phyloP scores from a whole-genome alignment of 2,888 invertebrate species.

The Tiliacea citrago region DNA sequence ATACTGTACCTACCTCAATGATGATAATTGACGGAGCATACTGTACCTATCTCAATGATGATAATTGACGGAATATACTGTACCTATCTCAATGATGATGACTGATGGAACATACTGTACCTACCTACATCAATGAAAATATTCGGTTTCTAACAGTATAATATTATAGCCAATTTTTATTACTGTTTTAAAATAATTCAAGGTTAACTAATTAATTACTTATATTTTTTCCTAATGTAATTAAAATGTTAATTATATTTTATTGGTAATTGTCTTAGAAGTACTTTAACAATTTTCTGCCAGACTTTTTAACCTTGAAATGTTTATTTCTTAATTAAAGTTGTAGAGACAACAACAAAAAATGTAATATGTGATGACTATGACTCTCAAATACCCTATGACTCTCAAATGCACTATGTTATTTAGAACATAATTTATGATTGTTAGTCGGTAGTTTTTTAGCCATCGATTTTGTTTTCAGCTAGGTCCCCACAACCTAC shows the following conservation, averaged over 20 bases:
- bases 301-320: not conserved
- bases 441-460: not conserved
- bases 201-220: not conserved
- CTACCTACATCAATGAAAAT: no score
- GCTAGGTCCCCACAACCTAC: no score
- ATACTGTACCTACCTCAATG: no score
- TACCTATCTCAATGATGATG: no score
- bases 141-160: not conserved
- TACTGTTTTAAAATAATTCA: not conserved
- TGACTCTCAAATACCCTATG: no score
- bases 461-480: not conserved
- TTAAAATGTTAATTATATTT: slow-evolving; percentile 2
- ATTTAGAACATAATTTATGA: not conserved
- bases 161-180: not conserved
- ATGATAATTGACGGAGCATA: no score
- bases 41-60: no score
- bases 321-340: not conserved
- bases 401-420: not conserved
- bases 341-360: not conserved
- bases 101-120: no score
- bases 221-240: not conserved
- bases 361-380: not conserved
- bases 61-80: no score
- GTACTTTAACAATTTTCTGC: not conserved
- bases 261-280: slow-evolving; percentile 6